A percentile compares a stretch with the other conserved stretches of the same genome.
Conservation (phyloP, 2,797 vertebrate genomes). For the Hippocampus kuda region DNA sequence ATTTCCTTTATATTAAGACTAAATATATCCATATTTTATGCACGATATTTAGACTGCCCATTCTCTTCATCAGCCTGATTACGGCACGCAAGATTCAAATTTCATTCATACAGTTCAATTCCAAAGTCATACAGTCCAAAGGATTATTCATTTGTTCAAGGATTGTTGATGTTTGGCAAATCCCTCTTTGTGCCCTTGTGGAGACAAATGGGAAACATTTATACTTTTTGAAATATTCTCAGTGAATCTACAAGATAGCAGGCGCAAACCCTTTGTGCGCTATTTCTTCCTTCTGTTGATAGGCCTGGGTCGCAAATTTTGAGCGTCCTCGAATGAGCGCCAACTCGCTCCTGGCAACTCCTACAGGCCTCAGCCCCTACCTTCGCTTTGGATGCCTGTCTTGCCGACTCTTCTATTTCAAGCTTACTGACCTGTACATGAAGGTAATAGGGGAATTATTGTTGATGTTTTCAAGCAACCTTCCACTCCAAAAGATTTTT, state of each 20-base stretch:
- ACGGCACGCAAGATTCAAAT: neutral
- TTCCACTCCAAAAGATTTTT: too few relatives aligned
- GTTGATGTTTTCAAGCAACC: neutral
- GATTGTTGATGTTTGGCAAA: too few relatives aligned
- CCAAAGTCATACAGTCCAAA: too few relatives aligned
- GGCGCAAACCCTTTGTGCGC: neutral
- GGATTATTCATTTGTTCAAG: too few relatives aligned
- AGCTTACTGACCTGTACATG: slow-evolving; percentile 87
- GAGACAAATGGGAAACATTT: too few relatives aligned
- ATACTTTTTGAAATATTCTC: neutral
- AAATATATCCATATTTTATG: too few relatives aligned
- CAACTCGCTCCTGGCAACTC: slow-evolving; percentile 86
- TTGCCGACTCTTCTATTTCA: slow-evolving; percentile 90
- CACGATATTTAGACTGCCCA: neutral
- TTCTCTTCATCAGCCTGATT: neutral
- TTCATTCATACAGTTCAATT: neutral
- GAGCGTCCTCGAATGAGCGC: slow-evolving; percentile 90
- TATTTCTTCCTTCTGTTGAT: slow-evolving; percentile 26
- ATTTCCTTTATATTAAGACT: too few relatives aligned
- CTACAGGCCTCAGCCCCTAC: slow-evolving; percentile 88
- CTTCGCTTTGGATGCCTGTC: slow-evolving; percentile 92
- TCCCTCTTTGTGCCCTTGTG: too few relatives aligned
- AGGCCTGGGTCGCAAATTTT: slow-evolving; percentile 94
- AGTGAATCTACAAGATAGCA: neutral
- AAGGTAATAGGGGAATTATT: slow-evolving; percentile 65